Conservation (phyloP, 2,888 invertebrate genomes). For the Lysandra coridon region DNA sequence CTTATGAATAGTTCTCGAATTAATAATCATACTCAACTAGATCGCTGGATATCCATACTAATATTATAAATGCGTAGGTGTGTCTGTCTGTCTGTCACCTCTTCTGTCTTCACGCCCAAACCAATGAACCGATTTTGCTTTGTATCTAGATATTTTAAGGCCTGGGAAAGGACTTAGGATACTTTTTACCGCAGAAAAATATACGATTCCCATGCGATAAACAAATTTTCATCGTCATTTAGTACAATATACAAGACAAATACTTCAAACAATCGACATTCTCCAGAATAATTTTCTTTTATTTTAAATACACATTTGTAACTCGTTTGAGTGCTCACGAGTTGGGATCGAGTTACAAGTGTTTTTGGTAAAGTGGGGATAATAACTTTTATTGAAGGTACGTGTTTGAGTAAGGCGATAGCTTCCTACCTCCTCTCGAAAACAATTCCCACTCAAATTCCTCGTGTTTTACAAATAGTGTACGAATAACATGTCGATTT, state of each 20-base stretch:
- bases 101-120: too few relatives aligned
- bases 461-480: slow-evolving; percentile 20
- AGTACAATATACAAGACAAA: too few relatives aligned
- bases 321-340: slow-evolving; percentile 13
- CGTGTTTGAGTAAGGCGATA: slow-evolving; percentile 27
- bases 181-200: too few relatives aligned
- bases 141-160: too few relatives aligned
- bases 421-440: slow-evolving; percentile 7
- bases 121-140: too few relatives aligned
- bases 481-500: neutral
- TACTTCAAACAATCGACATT: neutral
- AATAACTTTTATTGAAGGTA: slow-evolving; percentile 28
- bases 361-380: slow-evolving; percentile 30
- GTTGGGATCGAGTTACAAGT: slow-evolving; percentile 31
- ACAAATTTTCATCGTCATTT: too few relatives aligned
- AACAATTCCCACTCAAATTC: slow-evolving; percentile 6
- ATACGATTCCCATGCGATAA: too few relatives aligned
- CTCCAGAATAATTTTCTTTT: neutral
- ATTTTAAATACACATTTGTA: slow-evolving; percentile 21
- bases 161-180: too few relatives aligned
- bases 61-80: too few relatives aligned
- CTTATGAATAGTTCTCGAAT: neutral
- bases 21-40: too few relatives aligned
- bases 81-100: too few relatives aligned
- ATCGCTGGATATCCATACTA: too few relatives aligned